Evolutionary conservation across 2,113 vertebrate genomes (phyloP), one percentile per base, ranked within the genome.

Genomic region (Gnathonemus longibarbis): DNA sequence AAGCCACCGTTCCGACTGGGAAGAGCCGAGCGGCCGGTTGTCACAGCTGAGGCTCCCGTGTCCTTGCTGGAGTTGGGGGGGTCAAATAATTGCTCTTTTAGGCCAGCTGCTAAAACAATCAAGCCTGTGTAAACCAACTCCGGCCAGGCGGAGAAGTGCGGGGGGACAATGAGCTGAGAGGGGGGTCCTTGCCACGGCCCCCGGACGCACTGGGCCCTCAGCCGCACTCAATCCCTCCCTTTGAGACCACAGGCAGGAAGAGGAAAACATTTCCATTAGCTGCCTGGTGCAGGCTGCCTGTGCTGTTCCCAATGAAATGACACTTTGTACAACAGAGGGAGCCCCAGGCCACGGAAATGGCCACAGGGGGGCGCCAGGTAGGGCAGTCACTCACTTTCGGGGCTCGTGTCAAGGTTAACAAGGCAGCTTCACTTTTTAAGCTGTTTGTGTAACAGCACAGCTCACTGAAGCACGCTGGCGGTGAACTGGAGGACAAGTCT

Each of bases 31-130:
- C 24, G 58, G 48, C 46, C 27, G 35, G 46, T 21, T 13, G 13
- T 13, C 46, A 27, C 84, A 86, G 48, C 84, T 50, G 49, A 87
- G 27, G 19, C n/a, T 52, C 24, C 56, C 39, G 24, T 24, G 39
- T 45, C 21, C 49, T 62, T 24, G 56, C 1, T 24, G 52, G 74
- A 53, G 35, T 87, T 46, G 49, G 46, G 87, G 87, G 88, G 92
- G 91, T 89, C 90, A 86, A 92, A 92, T 94, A 92, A 92, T 91
- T 91, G 91, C 92, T 93, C 91, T 52, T 77, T 46, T 87, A 77
- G 90, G 48, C 91, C 94, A 95, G 95, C 95, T 96, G 95, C 93
- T 95, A 93, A 96, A 95, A 96, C 93, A 95, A 95, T 96, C 95
- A 94, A 46, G 49, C 52, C 74, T 88, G 90, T 93, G 83, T 88